Evolutionary conservation across 2,888 invertebrate species (phyloP), one percentile per base, ranked within the genome.

Genomic region (Orthosia cruda): DNA sequence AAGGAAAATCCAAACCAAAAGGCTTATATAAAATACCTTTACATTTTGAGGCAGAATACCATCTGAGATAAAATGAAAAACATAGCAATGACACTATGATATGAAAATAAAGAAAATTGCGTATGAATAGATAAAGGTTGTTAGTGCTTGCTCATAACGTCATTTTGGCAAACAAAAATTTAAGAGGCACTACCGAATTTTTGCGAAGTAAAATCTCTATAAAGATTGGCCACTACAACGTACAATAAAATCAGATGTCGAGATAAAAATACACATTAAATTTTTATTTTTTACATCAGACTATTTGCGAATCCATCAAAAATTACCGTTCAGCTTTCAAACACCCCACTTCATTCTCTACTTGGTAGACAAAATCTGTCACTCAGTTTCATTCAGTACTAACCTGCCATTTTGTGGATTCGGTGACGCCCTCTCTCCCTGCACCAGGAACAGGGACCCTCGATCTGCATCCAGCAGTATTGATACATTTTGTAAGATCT

Each of bases 401-500:
- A 68, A 96, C 96, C 96, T 95, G 92, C 96, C 95, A 91, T 95
- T 96, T 87, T 96, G 96, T 54, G 95, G 95, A 32, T 93, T 91
- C 3, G 96, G 96, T 69, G 96, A 91, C 2, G 94, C 93, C 84
- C 95, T 91, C 90, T 96, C 96, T 13, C 97, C 96, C 94, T 99
- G 98, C 74, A 99, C 99, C 89, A 99, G 97, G 96, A 99, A 99
- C 90, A 99, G 96, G 45, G 99, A 99, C 67, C 99, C 99, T 66
- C 99, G 97, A 94, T 99, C 99, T 18, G 99, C 99, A 91, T 99
- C 98, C 87, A 99, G 97, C 59, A 99, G 97, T 89, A 98, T 98
- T 91, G 98, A 99, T 76, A 99, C 99, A 94, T 99, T 99, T 95
- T 99, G 99, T 74, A 99, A 97, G 92, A 99, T 99, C 97, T 99